Conservation (phyloP, 2,797 vertebrate genomes). For the Labroides dimidiatus region DNA sequence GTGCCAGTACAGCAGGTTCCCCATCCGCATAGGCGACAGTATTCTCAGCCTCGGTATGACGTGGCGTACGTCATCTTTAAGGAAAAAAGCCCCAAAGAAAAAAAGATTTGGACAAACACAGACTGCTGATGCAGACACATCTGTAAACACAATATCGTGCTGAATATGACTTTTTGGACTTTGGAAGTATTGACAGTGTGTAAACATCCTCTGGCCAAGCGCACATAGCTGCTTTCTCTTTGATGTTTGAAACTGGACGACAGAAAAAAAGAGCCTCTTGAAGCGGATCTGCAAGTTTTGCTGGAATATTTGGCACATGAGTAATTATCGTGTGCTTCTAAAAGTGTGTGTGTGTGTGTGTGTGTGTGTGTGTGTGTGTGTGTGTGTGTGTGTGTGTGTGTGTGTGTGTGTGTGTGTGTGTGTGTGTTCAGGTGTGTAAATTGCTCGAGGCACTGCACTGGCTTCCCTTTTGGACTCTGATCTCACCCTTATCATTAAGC, state of each 20-base stretch:
- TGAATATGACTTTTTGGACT: constrained; percentile 55
- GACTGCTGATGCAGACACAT: neutral
- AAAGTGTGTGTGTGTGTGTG: neutral
- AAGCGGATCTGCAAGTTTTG: neutral
- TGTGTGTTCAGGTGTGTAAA: constrained; percentile 3
- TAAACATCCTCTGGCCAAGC: constrained; percentile 15
- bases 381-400: constrained; percentile 6
- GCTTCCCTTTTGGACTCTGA: constrained; percentile 16
- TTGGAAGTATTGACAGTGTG: constrained; percentile 49
- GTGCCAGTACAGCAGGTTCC: no score
- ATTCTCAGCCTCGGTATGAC: no score
- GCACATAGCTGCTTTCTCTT: neutral
- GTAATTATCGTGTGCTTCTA: constrained; percentile 1
- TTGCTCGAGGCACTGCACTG: neutral
- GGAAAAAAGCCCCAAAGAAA: no score
- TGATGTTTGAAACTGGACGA: constrained; percentile 24
- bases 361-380: constrained; percentile 1
- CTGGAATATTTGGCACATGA: neutral
- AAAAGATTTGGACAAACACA: constrained; percentile 26
- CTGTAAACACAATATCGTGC: constrained; percentile 16
- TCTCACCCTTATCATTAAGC: neutral
- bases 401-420: constrained; percentile 8
- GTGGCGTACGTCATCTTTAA: no score
- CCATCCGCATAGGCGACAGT: no score
- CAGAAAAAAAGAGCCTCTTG: neutral